Base-by-base conservation (phyloP, 2,113 vertebrate genomes). In the Polyodon spathula region DNA sequence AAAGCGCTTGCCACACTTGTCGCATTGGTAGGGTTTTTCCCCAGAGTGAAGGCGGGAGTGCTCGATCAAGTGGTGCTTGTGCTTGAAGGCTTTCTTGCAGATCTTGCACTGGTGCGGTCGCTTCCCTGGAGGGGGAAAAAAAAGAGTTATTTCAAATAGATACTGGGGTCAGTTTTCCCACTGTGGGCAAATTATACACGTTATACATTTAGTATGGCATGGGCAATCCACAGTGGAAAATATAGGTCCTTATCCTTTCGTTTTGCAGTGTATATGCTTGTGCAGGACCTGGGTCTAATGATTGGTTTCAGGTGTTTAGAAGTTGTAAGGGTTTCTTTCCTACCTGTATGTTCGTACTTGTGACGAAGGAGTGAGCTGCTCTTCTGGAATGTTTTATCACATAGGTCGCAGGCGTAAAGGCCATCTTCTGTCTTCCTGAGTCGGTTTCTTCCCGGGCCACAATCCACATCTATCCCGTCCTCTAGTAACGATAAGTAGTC, bases 341-440 rank as follows among this genome's bases (percentile, higher is more conserved):
- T n/a, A n/a, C n/a, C n/a, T n/a, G n/a, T n/a, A n/a, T n/a, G n/a
- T n/a, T n/a, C n/a, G n/a, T n/a, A 90, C 79, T 90, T 90, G 65
- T 90, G 89, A 2, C 89, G 74, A 10, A 90, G 84, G 44, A 90
- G 69, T 16, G 89, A 90, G 73, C 89, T 90, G 77, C 89, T 90
- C 70, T 90, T 90, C 72, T 90, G 89, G 68, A 90, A 90, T 55
- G 84, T 88, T 72, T 90, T 90, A 55, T 89, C 83, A 66, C 89
- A 90, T 41, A 88, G 87, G 74, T 90, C 86, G 38, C 89, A 90
- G 8, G 83, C 82, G 6, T 89, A 90, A 43, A 89, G 75, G 6
- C 88, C 88, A 61, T 88, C 86, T 0, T 88, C 85, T 1, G 85
- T 86, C 73, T 89, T 90, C 73, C 73, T 84, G 41, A 87, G 75